These are phyloP conservation scores for Pangasianodon gigas DNA, from an alignment of 2,113 vertebrate species.

Conservation along the genomic window DNA sequence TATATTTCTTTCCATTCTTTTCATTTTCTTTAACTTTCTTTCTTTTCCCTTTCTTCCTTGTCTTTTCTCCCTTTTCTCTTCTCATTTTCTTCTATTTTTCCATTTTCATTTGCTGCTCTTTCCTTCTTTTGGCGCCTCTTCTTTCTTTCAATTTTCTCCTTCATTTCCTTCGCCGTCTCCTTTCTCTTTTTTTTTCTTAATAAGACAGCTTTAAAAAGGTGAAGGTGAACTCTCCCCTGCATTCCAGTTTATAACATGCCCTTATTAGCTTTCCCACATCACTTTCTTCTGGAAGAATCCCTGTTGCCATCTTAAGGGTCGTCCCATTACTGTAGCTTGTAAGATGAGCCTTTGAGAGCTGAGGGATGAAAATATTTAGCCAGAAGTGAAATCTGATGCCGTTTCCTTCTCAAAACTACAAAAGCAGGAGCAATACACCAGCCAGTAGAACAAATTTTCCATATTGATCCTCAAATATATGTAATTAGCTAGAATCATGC, in stretches of 20 bases:
- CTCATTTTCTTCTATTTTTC: background rate
- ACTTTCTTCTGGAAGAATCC: background rate
- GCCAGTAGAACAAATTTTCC: background rate
- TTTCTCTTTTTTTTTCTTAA: background rate
- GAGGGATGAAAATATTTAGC: background rate
- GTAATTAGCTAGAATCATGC: too few relatives aligned
- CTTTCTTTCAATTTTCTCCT: background rate
- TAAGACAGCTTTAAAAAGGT: background rate
- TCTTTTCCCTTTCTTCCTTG: background rate
- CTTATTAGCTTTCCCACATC: constrained; percentile 5
- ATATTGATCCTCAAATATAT: background rate
- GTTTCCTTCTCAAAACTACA: background rate
- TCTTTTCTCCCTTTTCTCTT: background rate
- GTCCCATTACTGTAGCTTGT: background rate
- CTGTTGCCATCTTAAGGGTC: background rate
- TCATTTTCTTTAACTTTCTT: background rate
- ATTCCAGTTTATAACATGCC: background rate
- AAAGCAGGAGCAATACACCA: background rate
- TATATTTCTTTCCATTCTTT: background rate
- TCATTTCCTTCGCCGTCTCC: background rate
- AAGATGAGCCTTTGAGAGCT: background rate
- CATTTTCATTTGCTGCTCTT: background rate
- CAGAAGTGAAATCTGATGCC: background rate
- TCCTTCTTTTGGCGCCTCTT: background rate
- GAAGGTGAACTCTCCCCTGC: background rate